Evolutionary conservation across 92 coral and sea anemone species (phyloP), one percentile per base, ranked within the genome.

Genomic region (Phymanthus crucifer): DNA sequence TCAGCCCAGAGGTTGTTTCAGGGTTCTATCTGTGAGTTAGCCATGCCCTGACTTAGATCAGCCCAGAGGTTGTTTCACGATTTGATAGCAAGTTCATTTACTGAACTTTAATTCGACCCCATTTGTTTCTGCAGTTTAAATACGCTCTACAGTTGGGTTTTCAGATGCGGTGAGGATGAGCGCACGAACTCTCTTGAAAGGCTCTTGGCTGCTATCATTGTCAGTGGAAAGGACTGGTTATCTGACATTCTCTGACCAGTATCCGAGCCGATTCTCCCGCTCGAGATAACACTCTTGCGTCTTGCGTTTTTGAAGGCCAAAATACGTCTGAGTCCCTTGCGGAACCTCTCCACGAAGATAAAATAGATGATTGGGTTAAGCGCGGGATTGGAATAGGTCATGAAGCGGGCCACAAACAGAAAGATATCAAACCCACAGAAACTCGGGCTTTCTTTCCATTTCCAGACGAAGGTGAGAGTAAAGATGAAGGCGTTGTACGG

Each of bases 311-410:
- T 34, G 36, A 56, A 69, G 1, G 50, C 21, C 4, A 70, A 19
- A 33, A 73, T 73, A 31, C 48, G 66, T 7, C 65, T 29, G 6
- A 82, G 74, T 4, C 86, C 86, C 18, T 17, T 52, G 18, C 86
- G 64, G 50, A 73, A 82, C 33, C 78, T 54, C 78, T 82, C 86
- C 24, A 82, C 74, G 78, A 82, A 82, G 17, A 82, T 56, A 38
- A 82, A 82, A 34, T 82, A 82, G 11, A 82, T 82, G 46, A 82
- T 35, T 1, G 86, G 86, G 40, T 82, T 82, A n/a, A 82, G 74
- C 36, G 78, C 74, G 3, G 86, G 86, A 66, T 82, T 82, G 2
- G 86, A 24, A 32, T 58, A 58, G 43, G 76, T 61, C 37, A 82
- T 56, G 61, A 74, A 73, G 4, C n/a, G 80, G 3, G 73, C 74